These are phyloP conservation scores for Centroberyx gerrardi DNA, from an alignment of 2,797 vertebrate species.

Conservation along the genomic window DNA sequence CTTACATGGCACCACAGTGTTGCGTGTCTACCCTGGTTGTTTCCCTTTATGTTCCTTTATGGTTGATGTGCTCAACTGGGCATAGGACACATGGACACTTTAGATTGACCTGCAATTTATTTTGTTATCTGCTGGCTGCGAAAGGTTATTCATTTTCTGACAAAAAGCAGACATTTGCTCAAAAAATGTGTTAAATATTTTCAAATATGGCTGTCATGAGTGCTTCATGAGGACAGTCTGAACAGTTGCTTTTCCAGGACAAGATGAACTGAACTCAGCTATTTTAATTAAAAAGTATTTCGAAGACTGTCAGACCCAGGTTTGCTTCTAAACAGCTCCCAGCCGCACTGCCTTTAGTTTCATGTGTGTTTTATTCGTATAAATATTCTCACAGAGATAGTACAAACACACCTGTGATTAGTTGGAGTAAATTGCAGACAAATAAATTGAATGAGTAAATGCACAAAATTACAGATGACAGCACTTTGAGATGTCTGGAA, in stretches of 20 bases:
- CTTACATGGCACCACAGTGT: conserved; percentile 56
- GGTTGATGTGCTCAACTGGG: conserved; percentile 32
- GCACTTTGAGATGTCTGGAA: conserved; percentile 78
- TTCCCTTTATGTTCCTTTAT: conserved; percentile 42
- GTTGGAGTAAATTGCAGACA: conserved; percentile 74
- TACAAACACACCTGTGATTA: conserved; percentile 77
- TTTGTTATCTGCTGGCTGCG: conserved; percentile 10
- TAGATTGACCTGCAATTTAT: conserved; percentile 33
- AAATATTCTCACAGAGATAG: conserved; percentile 38
- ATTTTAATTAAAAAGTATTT: conserved; percentile 34
- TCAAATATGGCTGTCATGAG: background rate
- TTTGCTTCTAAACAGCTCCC: background rate
- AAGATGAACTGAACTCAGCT: conserved; percentile 19
- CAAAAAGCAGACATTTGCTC: conserved; percentile 13
- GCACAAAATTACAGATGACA: conserved; percentile 73
- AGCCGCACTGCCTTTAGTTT: conserved; percentile 13
- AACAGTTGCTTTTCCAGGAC: conserved; percentile 17
- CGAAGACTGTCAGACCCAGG: background rate
- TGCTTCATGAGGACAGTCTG: background rate
- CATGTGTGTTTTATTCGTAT: conserved; percentile 8
- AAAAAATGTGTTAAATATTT: background rate
- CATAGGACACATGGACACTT: conserved; percentile 27
- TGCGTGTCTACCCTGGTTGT: conserved; percentile 36
- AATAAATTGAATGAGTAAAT: conserved; percentile 76
- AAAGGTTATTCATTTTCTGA: conserved; percentile 33